These are phyloP conservation scores for Tricholauxania praeusta DNA, from an alignment of 2,888 invertebrate genomes.

Conservation along the genomic window DNA sequence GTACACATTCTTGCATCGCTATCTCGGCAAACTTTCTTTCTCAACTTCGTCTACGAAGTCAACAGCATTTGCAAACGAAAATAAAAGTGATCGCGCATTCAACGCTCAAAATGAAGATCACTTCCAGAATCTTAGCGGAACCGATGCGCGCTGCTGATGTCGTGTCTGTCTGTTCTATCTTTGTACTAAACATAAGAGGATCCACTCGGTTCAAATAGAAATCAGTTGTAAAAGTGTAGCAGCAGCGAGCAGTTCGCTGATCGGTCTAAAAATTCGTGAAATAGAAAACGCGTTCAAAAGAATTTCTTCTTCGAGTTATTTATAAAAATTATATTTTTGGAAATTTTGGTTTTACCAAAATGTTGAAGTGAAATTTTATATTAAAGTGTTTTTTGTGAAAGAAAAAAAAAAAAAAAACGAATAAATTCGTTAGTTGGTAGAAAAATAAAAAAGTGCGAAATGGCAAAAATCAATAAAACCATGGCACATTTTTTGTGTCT, in stretches of 20 bases:
- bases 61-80: neutral
- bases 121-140: slow-evolving; percentile 21
- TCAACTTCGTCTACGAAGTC: neutral
- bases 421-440: slow-evolving; percentile 27
- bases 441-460: slow-evolving; percentile 32
- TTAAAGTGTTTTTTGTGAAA: neutral
- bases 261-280: slow-evolving; percentile 38
- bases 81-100: slow-evolving; percentile 3
- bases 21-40: neutral
- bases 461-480: slow-evolving; percentile 42
- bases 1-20: neutral
- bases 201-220: slow-evolving; percentile 52
- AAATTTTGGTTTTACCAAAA: slow-evolving; percentile 41
- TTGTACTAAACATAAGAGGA: slow-evolving; percentile 55
- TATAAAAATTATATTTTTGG: slow-evolving; percentile 62
- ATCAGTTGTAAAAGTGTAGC: slow-evolving; percentile 56
- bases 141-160: neutral
- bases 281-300: slow-evolving; percentile 38
- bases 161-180: slow-evolving; percentile 10
- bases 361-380: slow-evolving; percentile 39
- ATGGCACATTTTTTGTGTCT: slow-evolving; percentile 54
- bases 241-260: slow-evolving; percentile 51
- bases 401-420: slow-evolving; percentile 36
- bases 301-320: slow-evolving; percentile 53
- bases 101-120: slow-evolving; percentile 22